phyloP scores from a whole-genome alignment of 2,888 invertebrate species.

The Thumatha senex region DNA sequence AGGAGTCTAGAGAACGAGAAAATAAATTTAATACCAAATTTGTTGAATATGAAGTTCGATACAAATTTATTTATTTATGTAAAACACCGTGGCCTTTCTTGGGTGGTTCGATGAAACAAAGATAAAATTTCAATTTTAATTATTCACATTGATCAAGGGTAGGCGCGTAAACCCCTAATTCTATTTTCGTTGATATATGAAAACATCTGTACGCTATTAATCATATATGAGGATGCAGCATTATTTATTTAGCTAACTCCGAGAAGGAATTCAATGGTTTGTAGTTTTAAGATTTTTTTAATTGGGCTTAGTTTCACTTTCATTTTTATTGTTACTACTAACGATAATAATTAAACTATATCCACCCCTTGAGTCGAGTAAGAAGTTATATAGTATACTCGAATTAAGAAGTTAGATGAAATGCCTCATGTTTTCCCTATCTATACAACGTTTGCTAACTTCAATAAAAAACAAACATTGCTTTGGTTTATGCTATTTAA shows the following conservation, averaged over 20 bases:
- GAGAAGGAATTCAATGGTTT: not conserved
- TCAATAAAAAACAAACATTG: too few relatives aligned
- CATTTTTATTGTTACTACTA: too few relatives aligned
- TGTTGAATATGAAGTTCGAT: conserved; percentile 24
- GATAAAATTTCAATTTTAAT: conserved; percentile 73
- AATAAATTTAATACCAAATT: conserved; percentile 23
- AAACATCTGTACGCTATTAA: conserved; percentile 72
- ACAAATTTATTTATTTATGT: conserved; percentile 42
- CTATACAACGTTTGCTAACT: too few relatives aligned
- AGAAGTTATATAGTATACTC: too few relatives aligned
- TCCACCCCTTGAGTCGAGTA: too few relatives aligned
- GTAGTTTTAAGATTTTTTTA: not conserved
- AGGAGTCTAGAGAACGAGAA: conserved; percentile 22
- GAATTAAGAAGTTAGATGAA: too few relatives aligned
- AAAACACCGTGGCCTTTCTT: conserved; percentile 54
- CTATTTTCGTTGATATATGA: conserved; percentile 65
- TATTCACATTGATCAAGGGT: conserved; percentile 67
- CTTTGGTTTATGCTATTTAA: too few relatives aligned
- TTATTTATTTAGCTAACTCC: conserved; percentile 27
- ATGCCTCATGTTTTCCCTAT: too few relatives aligned
- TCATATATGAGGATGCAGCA: conserved; percentile 64
- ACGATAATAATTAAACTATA: too few relatives aligned
- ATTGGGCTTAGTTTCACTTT: not conserved
- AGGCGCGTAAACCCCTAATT: conserved; percentile 71
- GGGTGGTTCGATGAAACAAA: conserved; percentile 67